Evolutionary conservation across 2,888 invertebrate species (phyloP), one percentile per base, ranked within the genome.

Genomic region (Brenthis hecate): DNA sequence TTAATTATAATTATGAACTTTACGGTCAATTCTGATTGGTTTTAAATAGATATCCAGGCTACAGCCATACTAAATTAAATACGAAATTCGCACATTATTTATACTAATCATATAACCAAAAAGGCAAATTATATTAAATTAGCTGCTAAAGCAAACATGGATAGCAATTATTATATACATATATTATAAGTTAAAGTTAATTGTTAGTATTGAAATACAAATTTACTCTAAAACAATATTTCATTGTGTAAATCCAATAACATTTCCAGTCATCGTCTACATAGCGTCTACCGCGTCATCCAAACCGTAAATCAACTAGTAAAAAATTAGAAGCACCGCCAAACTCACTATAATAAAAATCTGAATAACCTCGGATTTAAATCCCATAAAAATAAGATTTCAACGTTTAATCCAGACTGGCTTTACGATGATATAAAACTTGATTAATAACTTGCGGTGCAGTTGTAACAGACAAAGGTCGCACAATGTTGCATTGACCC

Each of bases 351-450:
- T 84, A 83, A 85, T 86, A 88, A 88, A 85, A 89, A 84, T 80
- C 79, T 81, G 82, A 85, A 88, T 86, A 89, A 87, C 85, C 83
- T 83, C 83, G 87, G 90, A 92, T 92, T 91, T 91, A 91, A 91
- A 88, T 85, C 82, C 83, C 88, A 88, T 92, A 91, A 92, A 91
- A 91, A 87, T 89, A 91, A 91, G 88, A 92, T 89, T 91, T 85
- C 83, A 83, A 86, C 82, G 84, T 82, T 85, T 92, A 92, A 91
- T 92, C 90, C 87, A 85, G 82, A 81, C 83, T 79, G 85, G 85
- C 86, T 91, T 92, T 91, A 92, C 89, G 91, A 89, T 79, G 86
- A 74, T 86, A 84, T 92, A 87, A 92, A 92, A 88, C 74, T 69
- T 69, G 69, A 69, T 69, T 69, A 65, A 69, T 66, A 68, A 86